Percentiles rank a stretch among this genome's conserved stretches.
Evolutionary conservation across 2,888 invertebrate genomes (phyloP).

Genomic region (Chorisops tibialis): DNA sequence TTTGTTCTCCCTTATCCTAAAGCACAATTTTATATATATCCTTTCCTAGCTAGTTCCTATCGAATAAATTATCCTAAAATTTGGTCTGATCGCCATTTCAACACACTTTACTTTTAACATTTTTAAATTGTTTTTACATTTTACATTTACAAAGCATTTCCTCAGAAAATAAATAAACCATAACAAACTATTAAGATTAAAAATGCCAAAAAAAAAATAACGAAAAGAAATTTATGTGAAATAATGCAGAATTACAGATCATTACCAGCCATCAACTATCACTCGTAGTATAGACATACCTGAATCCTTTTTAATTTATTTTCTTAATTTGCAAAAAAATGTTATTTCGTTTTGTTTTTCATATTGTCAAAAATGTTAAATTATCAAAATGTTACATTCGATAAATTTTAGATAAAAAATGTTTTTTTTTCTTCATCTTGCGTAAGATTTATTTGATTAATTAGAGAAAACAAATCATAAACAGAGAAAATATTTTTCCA

Average conservation of each 20-base stretch:
- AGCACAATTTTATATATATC: neutral
- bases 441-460: neutral
- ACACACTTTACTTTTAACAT: neutral
- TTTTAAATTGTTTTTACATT: neutral
- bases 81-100: neutral
- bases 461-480: neutral
- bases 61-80: neutral
- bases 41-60: neutral
- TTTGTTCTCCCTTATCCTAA: neutral
- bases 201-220: neutral
- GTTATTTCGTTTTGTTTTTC: neutral
- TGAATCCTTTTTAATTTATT: neutral
- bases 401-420: neutral
- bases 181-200: constrained; percentile 12
- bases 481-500: neutral
- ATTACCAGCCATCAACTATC: neutral
- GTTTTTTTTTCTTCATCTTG: neutral
- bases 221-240: too few relatives aligned
- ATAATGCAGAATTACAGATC: neutral
- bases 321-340: neutral
- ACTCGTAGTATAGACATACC: neutral
- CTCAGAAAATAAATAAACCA: neutral
- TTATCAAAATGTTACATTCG: too few relatives aligned
- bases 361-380: too few relatives aligned
- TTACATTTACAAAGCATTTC: constrained; percentile 21